Base-by-base conservation (phyloP, 2,797 vertebrate genomes). In the Megalops cyprinoides region DNA sequence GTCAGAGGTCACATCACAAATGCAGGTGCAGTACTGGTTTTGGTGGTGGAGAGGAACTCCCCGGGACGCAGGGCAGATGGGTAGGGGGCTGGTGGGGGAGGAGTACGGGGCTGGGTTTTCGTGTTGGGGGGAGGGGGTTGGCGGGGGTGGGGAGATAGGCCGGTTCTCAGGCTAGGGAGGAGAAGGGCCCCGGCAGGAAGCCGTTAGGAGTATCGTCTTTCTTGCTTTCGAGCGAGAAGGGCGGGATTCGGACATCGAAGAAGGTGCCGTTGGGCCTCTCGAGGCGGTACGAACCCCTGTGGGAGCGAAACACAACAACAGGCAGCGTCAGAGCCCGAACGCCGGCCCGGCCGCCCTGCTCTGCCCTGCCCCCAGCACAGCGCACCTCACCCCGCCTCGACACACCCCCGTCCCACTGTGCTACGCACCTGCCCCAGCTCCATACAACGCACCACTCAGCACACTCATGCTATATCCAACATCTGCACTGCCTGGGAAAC, bases 141-240 rank as follows among this genome's bases (percentile, higher is more conserved):
- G 44, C n/a, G 48, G 23, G 53, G 76, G 42, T 12, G 31, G 48
- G 53, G 78, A 76, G 69, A 58, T 58, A 71, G 42, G 80, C 58
- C 4, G 58, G 77, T 48, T 74, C 74, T 89, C 87, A 89, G 79
- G 82, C 82, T 84, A 89, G 80, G 42, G 89, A 85, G 74, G 86
- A 81, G 84, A 88, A 90, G 34, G 89, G 89, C 48, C 89, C 89
- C 0, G 89, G 89, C 79, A 90, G 87, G 87, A 89, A 90, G 81
- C 87, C 79, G 79, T 89, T 87, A 79, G 89, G 89, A 58, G 86
- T 84, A 84, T 90, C 89, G n/a, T 90, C 90, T 79, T 87, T 90
- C 85, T 88, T 91, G 89, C 90, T 91, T 87, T 91, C 90, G 55
- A 91, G 90, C 58, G 90, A 90, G 85, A 91, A 91, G 79, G 90